Base-by-base conservation (phyloP, 2,113 vertebrate genomes). In the Athene cunicularia region DNA sequence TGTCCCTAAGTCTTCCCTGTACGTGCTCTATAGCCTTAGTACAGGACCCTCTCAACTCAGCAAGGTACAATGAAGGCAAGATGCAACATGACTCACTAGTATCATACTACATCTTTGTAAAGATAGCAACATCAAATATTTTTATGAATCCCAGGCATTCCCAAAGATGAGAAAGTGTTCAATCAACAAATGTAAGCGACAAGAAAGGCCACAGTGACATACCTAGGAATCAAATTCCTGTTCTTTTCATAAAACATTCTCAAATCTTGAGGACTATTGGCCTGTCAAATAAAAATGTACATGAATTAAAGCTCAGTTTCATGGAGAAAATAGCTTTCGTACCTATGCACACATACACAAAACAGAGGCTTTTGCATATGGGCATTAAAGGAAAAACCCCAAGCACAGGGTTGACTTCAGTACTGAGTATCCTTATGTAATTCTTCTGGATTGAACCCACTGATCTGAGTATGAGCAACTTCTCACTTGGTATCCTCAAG, bases 181-280 rank as follows among this genome's bases (percentile, higher is more conserved):
- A 95, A 26, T 84, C 83, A 95, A 82, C 68, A 86, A 95, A n/a
- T 17, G 2, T 13, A 79, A 88, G 55, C 10, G 49, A 84, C 75
- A 96, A 70, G 45, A 95, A 86, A 89, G 66, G 76, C 45, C 80
- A 66, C 0, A 4, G 53, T 93, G 76, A 98, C 98, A 94, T 99
- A 99, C 99, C 99, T 99, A 91, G 99, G 99, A 93, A 99, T 98
- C 87, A 99, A 98, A 91, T 98, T 99, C 95, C 99, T 99, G 98
- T 99, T 99, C 97, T 99, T 99, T 95, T 99, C 99, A 97, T 99
- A 99, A 97, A 99, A 99, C 98, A 99, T 99, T 98, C 99, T 98
- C 98, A 99, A 97, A 95, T 99, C 99, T 98, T 99, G 99, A 92
- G 99, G 99, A 95, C 99, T 99, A 96, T 98, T 99, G 55, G 99